A percentile compares a stretch with the other conserved stretches of the same genome.
Evolutionary conservation across 2,888 invertebrate genomes (phyloP).

Genomic region (Gymnoscelis rufifasciata): DNA sequence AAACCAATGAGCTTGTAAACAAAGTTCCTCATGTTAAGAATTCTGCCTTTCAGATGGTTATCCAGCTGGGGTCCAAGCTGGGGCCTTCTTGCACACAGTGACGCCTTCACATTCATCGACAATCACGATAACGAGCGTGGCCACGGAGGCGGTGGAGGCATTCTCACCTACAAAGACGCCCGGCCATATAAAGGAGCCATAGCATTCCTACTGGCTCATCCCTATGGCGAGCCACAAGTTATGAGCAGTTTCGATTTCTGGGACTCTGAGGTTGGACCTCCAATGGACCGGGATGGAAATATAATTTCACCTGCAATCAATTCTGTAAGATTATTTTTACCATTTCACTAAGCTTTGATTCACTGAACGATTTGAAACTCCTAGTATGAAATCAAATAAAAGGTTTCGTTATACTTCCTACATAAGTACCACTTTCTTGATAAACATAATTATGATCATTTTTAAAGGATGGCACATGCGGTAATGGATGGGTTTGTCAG

Average conservation of each 20-base stretch:
- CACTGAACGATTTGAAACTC: too few species aligned
- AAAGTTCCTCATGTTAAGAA: neutral
- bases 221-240: slow-evolving; percentile 87
- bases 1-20: neutral
- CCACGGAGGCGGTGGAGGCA: slow-evolving; percentile 74
- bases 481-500: slow-evolving; percentile 87
- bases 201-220: slow-evolving; percentile 91
- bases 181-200: slow-evolving; percentile 86
- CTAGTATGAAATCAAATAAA: too few species aligned
- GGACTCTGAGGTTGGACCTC: slow-evolving; percentile 82
- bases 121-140: slow-evolving; percentile 91
- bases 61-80: slow-evolving; percentile 81
- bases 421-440: neutral
- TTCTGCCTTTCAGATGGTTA: slow-evolving; percentile 66
- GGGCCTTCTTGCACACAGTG: slow-evolving; percentile 76
- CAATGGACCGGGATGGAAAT: slow-evolving; percentile 79
- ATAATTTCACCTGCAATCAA: slow-evolving; percentile 83
- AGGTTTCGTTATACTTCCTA: too few species aligned
- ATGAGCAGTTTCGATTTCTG: slow-evolving; percentile 92
- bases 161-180: slow-evolving; percentile 82
- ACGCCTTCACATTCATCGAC: slow-evolving; percentile 86
- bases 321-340: slow-evolving; percentile 46
- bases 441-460: too few species aligned
- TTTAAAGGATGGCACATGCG: slow-evolving; percentile 69
- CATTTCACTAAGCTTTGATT: too few species aligned